These are phyloP conservation scores for Limnephilus rhombicus DNA, from an alignment of 2,888 invertebrate species.

Conservation along the genomic window DNA sequence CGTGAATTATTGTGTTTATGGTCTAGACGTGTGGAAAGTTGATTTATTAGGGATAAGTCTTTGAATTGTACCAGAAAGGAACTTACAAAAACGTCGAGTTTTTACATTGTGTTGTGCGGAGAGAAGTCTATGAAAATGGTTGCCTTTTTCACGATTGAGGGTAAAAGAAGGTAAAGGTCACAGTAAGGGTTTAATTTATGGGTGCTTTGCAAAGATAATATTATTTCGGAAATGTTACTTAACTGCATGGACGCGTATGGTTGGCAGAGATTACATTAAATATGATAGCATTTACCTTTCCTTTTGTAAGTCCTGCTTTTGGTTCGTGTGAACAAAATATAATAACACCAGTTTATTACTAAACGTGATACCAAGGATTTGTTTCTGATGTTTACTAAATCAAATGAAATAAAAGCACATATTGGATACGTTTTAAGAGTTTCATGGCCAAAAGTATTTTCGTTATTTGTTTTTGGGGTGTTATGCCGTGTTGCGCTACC, in stretches of 20 bases:
- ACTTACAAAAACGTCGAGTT: not conserved
- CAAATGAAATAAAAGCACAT: no score
- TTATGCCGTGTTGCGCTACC: no score
- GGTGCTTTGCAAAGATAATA: not conserved
- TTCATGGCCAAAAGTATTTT: no score
- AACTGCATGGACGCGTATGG: not conserved
- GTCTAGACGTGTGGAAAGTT: conserved; percentile 1
- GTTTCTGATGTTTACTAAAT: not conserved
- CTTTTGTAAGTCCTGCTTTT: not conserved
- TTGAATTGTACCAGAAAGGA: not conserved
- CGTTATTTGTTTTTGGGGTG: no score
- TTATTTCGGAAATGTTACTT: not conserved
- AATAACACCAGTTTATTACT: not conserved
- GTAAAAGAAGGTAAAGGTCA: not conserved
- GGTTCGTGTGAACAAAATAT: not conserved
- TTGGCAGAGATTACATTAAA: not conserved
- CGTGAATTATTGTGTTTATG: not conserved
- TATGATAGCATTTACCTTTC: not conserved
- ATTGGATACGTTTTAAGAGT: no score
- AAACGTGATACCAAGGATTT: not conserved
- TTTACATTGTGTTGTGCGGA: not conserved
- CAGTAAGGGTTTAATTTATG: conserved; percentile 1
- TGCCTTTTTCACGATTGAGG: not conserved
- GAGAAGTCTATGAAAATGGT: not conserved
- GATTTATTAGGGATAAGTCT: not conserved